phyloP scores from a whole-genome alignment of 1,140 invertebrate species.

The Drosophila rufa region DNA sequence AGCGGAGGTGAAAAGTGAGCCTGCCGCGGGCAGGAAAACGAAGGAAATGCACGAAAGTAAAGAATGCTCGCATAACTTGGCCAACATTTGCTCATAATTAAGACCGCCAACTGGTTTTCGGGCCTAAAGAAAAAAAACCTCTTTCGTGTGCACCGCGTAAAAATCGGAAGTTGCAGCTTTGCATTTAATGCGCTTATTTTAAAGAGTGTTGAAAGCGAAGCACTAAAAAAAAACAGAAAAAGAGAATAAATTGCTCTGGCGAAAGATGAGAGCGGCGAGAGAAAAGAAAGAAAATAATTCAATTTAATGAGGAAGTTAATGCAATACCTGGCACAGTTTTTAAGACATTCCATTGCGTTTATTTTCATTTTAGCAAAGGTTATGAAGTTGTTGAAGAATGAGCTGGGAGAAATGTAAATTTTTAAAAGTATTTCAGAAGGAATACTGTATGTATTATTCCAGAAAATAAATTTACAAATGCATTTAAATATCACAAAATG shows the following conservation, averaged over 20 bases:
- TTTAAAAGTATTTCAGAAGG: neutral
- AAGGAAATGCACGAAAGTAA: conserved; percentile 30
- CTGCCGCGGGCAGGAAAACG: conserved; percentile 1
- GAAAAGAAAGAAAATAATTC: conserved; percentile 8
- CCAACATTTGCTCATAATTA: conserved; percentile 77
- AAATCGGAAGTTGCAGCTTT: conserved; percentile 81
- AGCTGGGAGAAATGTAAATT: neutral
- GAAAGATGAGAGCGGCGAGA: neutral
- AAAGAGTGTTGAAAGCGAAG: conserved; percentile 77
- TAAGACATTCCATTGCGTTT: neutral
- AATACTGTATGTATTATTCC: neutral
- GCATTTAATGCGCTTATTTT: conserved; percentile 77
- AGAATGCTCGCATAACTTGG: conserved; percentile 54
- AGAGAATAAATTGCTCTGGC: conserved; percentile 8
- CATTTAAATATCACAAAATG: neutral
- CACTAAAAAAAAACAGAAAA: conserved; percentile 8
- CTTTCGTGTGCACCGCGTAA: conserved; percentile 60
- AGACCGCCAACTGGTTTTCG: conserved; percentile 67
- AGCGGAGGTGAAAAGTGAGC: conserved; percentile 60
- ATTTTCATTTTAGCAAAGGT: neutral
- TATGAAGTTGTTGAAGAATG: neutral
- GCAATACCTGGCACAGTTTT: conserved; percentile 5
- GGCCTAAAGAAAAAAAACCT: neutral
- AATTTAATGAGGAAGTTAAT: conserved; percentile 24
- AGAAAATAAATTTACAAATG: neutral